Evolutionary conservation across 2,113 vertebrate genomes (phyloP), one percentile per base, ranked within the genome.

Genomic region (Megalops atlanticus): DNA sequence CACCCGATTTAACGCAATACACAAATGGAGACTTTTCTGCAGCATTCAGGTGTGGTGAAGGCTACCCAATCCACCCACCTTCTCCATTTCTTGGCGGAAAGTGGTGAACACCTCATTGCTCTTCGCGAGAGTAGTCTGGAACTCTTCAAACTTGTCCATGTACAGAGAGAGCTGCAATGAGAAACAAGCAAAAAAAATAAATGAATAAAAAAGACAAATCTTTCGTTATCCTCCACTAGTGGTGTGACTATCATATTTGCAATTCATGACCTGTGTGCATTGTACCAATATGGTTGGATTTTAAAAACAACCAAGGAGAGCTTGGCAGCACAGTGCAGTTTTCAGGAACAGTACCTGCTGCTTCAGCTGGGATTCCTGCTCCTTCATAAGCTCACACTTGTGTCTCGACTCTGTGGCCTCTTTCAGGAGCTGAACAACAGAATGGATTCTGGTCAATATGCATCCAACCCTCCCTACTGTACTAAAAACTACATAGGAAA

Each of bases 111-210:
- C 96, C 85, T 99, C 97, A 47, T 99, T 99, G 91, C 98, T 99
- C 90, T 99, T 99, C 80, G 98, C 96, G 93, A 99, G 95, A 64
- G 98, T 99, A 82, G 95, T 98, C 94, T 99, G 98, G 88, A 99
- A 99, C 94, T 99, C 98, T 89, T 99, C 98, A 88, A 99, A 99
- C 89, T 99, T 99, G 91, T 98, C 97, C 97, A 99, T 99, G 86
- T 99, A 99, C 41, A 98, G 94, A 81, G 97, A 98, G 84, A 99
- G 96, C 97, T 99, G 88, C 54, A 79, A 82, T 64, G 24, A 64
- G 14, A 45, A n/a, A 64, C 24, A 24, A 33, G 3, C 5, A 3
- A 15, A 31, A 18, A n/a, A n/a, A n/a, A n/a, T n/a, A n/a, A n/a
- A n/a, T n/a, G n/a, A n/a, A n/a, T n/a, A n/a, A n/a, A n/a, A n/a